Percentiles rank a stretch among this genome's conserved stretches.
Conservation (phyloP, 2,797 vertebrate species). For the Craterocephalus amniculus region DNA sequence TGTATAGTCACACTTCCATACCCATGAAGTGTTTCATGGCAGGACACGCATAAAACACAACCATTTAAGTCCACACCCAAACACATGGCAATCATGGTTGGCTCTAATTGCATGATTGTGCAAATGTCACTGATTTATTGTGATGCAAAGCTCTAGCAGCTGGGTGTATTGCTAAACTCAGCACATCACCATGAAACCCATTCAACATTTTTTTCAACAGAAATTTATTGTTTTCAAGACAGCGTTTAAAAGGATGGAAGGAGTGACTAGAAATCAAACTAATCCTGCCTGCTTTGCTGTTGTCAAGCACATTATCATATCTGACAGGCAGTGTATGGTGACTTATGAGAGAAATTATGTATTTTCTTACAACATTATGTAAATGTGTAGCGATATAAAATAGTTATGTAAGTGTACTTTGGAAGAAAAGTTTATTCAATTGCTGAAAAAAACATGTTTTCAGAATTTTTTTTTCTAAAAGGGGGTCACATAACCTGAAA, state of each 20-base stretch:
- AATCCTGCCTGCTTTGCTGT: neutral
- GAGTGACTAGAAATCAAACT: neutral
- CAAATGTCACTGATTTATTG: slow-evolving; percentile 42
- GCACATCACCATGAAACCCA: slow-evolving; percentile 18
- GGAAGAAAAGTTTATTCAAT: neutral
- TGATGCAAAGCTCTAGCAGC: slow-evolving; percentile 27
- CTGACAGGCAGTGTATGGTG: neutral
- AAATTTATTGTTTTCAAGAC: neutral
- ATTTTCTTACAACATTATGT: neutral
- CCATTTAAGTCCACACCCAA: slow-evolving; percentile 8
- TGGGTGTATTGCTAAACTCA: slow-evolving; percentile 39
- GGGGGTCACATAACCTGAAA: neutral
- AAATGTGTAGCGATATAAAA: neutral
- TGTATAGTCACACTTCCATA: neutral
- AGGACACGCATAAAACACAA: slow-evolving; percentile 9
- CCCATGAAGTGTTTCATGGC: slow-evolving; percentile 1
- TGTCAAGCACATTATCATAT: neutral
- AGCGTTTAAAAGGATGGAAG: neutral
- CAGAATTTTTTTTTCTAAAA: neutral
- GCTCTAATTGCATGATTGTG: slow-evolving; percentile 41
- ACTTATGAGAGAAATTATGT: slow-evolving; percentile 18
- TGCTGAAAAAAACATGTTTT: slow-evolving; percentile 6
- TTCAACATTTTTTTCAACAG: slow-evolving; percentile 18
- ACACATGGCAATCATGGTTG: neutral
- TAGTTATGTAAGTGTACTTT: neutral